phyloP scores from a whole-genome alignment of 2,113 vertebrate species.

The Pteruthius melanotis region DNA sequence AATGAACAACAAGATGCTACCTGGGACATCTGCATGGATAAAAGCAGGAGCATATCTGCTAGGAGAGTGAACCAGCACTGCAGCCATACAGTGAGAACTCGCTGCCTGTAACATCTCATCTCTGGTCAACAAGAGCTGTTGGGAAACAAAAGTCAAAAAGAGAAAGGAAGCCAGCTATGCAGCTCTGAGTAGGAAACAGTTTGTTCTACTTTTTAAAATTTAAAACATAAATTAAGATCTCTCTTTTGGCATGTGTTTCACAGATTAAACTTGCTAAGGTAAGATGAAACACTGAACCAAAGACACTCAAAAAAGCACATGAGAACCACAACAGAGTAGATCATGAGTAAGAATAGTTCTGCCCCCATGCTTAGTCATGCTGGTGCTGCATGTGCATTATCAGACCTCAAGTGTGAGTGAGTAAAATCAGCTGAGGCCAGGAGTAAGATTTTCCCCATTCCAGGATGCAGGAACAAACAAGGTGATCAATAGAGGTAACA shows the following conservation, averaged over 20 bases:
- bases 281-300: neutral
- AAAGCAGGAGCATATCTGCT: constrained; percentile 80
- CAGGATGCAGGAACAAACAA: neutral
- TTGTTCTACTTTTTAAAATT: neutral
- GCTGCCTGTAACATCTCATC: constrained; percentile 87
- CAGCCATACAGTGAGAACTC: constrained; percentile 85
- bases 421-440: neutral
- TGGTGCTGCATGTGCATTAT: neutral
- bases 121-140: constrained; percentile 86
- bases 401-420: neutral
- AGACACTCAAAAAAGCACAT: neutral
- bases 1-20: constrained; percentile 10
- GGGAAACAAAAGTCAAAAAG: constrained; percentile 18
- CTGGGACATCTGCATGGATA: constrained; percentile 89
- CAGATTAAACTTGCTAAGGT: neutral
- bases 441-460: neutral
- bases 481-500: neutral
- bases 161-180: neutral
- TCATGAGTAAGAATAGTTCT: neutral
- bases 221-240: neutral
- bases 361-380: neutral
- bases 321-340: neutral
- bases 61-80: constrained; percentile 83
- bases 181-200: neutral
- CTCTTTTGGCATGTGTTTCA: neutral